Conservation (phyloP, 2,888 invertebrate genomes). For the Incurvaria masculella region DNA sequence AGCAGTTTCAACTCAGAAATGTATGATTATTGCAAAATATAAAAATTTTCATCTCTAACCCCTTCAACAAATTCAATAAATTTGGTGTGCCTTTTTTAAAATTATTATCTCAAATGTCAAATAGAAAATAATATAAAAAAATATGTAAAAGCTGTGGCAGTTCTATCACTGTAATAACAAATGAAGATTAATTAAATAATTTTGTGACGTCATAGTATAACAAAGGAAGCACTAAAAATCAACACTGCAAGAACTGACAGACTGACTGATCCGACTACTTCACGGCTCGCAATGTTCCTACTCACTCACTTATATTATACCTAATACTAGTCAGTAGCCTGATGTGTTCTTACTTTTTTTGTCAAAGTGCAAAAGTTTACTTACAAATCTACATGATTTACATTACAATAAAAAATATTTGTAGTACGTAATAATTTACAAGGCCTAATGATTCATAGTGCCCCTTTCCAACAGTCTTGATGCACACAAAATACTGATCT, state of each 20-base stretch:
- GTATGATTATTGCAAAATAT: too few relatives aligned
- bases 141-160: background rate
- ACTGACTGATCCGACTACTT: background rate
- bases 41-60: too few relatives aligned
- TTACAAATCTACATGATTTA: background rate
- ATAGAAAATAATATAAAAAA: too few relatives aligned
- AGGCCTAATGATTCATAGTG: background rate
- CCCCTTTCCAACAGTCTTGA: background rate
- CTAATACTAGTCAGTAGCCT: background rate
- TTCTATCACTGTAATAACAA: background rate
- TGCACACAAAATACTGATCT: too few relatives aligned
- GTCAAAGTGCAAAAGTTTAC: background rate
- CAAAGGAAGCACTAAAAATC: background rate
- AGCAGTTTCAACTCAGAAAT: too few relatives aligned
- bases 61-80: too few relatives aligned
- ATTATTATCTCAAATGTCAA: too few relatives aligned
- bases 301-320: background rate
- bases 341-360: background rate
- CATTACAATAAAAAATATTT: background rate
- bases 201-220: background rate
- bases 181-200: background rate
- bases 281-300: too few relatives aligned
- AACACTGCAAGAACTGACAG: background rate
- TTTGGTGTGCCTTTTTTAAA: too few relatives aligned
- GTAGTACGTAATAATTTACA: background rate